Conservation (phyloP, 2,113 vertebrate genomes). For the Chrysochloris asiatica region DNA sequence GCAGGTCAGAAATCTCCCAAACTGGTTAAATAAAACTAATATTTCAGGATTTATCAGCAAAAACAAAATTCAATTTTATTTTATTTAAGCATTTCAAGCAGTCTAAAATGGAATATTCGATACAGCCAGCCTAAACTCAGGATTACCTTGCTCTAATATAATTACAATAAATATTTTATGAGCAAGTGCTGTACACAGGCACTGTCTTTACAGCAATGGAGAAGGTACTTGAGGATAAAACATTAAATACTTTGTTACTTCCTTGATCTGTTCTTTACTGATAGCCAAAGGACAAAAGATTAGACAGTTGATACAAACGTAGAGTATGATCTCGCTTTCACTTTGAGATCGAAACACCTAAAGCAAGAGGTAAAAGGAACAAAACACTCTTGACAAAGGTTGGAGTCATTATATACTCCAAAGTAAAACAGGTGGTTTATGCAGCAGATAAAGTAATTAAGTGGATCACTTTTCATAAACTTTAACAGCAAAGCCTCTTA, state of each 20-base stretch:
- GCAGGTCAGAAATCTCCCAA: neutral
- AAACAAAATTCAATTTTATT: constrained; percentile 27
- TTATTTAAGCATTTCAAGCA: constrained; percentile 26
- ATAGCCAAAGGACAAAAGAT: neutral
- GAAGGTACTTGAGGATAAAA: neutral
- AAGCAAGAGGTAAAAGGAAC: neutral
- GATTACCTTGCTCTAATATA: neutral
- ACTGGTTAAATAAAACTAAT: neutral
- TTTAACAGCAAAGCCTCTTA: constrained; percentile 4
- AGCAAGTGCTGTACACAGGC: neutral
- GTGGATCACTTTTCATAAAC: neutral
- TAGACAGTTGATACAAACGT: neutral
- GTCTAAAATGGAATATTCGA: neutral
- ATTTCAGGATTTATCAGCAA: constrained; percentile 6
- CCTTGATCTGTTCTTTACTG: neutral
- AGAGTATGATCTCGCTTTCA: neutral
- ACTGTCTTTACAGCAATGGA: neutral
- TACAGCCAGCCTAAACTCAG: neutral
- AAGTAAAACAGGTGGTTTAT: neutral
- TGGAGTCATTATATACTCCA: neutral
- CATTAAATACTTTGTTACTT: neutral
- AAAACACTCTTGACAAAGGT: neutral
- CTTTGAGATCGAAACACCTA: neutral
- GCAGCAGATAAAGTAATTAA: constrained; percentile 22
- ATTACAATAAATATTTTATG: neutral